Evolutionary conservation across 1,140 invertebrate species (phyloP).

Genomic region (Drosophila ambigua): DNA sequence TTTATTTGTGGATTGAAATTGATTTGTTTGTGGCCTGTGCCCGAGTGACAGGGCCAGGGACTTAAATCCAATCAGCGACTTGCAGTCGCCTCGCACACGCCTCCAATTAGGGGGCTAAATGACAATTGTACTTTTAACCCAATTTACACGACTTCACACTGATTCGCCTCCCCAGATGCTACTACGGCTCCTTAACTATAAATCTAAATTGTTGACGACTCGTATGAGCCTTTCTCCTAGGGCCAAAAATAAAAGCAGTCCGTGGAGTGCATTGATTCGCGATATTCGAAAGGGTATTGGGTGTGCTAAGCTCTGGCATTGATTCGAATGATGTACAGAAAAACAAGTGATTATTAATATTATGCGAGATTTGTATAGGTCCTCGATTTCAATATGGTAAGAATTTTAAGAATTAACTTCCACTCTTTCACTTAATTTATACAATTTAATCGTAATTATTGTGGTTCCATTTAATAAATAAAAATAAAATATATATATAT

Average conservation of each 20-base stretch:
- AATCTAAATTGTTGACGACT: constrained; percentile 65
- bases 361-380: too few relatives aligned
- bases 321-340: too few relatives aligned
- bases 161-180: constrained; percentile 43
- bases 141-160: constrained; percentile 62
- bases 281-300: constrained; percentile 14
- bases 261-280: constrained; percentile 32
- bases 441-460: too few relatives aligned
- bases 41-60: constrained; percentile 63
- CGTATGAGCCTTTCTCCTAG: too few relatives aligned
- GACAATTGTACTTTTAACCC: constrained; percentile 82
- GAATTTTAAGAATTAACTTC: too few relatives aligned
- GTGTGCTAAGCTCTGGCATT: not conserved
- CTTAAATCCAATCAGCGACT: constrained; percentile 71
- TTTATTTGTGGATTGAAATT: constrained; percentile 50
- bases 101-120: constrained; percentile 79
- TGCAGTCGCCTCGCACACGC: constrained; percentile 58
- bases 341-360: too few relatives aligned
- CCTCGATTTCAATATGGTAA: too few relatives aligned
- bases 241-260: constrained; percentile 20
- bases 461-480: too few relatives aligned
- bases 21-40: constrained; percentile 77
- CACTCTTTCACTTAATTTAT: too few relatives aligned
- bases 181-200: constrained; percentile 61
- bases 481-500: too few relatives aligned